phyloP scores from a whole-genome alignment of 1,140 invertebrate genomes.

The Alviniconcha marisindica region DNA sequence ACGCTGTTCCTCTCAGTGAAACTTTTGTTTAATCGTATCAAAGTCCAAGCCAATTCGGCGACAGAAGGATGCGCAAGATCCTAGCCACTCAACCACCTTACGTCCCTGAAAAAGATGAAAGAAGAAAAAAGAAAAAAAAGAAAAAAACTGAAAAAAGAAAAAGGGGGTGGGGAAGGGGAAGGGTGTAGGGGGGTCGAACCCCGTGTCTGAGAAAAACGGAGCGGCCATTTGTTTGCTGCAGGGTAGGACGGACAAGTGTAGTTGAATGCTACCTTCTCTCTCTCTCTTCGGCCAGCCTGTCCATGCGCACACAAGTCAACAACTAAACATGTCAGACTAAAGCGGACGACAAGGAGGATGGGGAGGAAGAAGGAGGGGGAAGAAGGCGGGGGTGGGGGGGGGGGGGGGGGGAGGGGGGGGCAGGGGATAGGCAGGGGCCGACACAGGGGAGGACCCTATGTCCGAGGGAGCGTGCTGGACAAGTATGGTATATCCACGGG shows the following conservation, averaged over 20 bases:
- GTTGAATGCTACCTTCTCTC: not conserved
- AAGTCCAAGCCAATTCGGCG: no score
- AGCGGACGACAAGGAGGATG: no score
- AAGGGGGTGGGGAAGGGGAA: no score
- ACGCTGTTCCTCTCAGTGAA: no score
- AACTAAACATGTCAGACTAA: constrained; percentile 16
- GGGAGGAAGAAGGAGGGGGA: not conserved
- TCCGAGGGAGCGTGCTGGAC: constrained; percentile 35
- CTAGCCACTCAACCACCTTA: no score
- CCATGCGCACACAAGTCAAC: constrained; percentile 26
- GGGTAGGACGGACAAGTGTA: constrained; percentile 24
- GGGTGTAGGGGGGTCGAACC: no score
- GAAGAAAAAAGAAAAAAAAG: no score
- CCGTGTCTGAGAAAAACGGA: not conserved
- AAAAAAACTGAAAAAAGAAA: no score
- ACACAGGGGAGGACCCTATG: constrained; percentile 7
- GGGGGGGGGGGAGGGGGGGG: not conserved
- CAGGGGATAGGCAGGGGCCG: constrained; percentile 14
- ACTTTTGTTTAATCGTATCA: no score
- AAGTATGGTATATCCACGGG: constrained; percentile 44
- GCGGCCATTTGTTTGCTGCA: constrained; percentile 20
- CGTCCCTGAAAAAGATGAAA: no score
- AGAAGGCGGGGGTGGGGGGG: no score
- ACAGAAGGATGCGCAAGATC: no score
- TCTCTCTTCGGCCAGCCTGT: not conserved